These are phyloP conservation scores for Temnopleurus reevesii DNA, from an alignment of 53 echinoderm and acorn worm species.

Conservation along the genomic window DNA sequence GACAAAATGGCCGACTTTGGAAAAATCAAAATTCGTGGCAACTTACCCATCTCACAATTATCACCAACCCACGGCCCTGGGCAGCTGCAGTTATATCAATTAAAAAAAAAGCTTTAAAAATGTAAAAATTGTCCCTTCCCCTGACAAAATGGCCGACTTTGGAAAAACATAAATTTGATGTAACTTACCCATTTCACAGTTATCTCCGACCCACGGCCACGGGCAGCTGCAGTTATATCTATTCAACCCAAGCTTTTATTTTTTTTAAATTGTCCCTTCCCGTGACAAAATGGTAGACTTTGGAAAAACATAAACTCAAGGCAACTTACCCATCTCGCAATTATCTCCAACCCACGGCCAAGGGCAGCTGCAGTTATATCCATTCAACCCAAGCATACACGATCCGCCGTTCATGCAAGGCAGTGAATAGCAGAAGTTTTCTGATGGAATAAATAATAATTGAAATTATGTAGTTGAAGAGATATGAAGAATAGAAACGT, in stretches of 20 bases:
- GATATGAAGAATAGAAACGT: too few species aligned
- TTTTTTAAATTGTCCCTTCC: too few species aligned
- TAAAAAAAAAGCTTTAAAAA: too few species aligned
- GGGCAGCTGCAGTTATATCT: slow-evolving; percentile 83
- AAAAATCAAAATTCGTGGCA: too few species aligned
- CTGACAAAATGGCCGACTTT: too few species aligned
- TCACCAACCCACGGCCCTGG: slow-evolving; percentile 75
- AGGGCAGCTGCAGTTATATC: slow-evolving; percentile 80
- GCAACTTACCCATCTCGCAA: slow-evolving; percentile 81
- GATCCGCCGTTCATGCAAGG: slow-evolving; percentile 84
- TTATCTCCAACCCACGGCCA: slow-evolving; percentile 80
- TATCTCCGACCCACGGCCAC: slow-evolving; percentile 76
- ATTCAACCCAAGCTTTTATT: slow-evolving; percentile 32
- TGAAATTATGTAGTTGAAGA: too few species aligned
- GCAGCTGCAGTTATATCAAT: slow-evolving; percentile 83
- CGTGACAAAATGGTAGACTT: background rate
- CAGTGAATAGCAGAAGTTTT: slow-evolving; percentile 74
- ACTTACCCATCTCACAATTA: slow-evolving; percentile 86
- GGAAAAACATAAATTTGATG: background rate
- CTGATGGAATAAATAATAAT: slow-evolving; percentile 48
- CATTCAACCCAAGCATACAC: slow-evolving; percentile 61
- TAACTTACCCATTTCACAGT: slow-evolving; percentile 84
- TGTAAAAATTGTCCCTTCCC: too few species aligned
- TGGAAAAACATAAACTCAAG: background rate
- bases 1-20: background rate